Percentiles rank a stretch among this genome's conserved stretches.
phyloP scores from a whole-genome alignment of 2,888 invertebrate species.

The Rapana venosa region DNA sequence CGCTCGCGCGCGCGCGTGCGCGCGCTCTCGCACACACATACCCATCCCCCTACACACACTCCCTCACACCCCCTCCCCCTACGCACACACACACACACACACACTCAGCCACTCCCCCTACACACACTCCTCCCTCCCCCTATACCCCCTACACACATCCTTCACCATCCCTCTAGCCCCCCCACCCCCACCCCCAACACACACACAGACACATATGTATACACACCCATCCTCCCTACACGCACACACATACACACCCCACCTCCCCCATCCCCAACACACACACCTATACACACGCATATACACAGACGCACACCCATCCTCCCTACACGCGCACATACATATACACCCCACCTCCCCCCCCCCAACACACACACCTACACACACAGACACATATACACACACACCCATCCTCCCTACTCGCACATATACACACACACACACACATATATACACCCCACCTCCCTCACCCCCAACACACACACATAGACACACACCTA shows the following conservation, averaged over 20 bases:
- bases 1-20: background rate
- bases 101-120: no score
- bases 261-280: background rate
- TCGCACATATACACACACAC: constrained; percentile 26
- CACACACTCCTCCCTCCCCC: no score
- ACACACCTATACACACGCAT: background rate
- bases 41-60: no score
- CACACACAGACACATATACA: constrained; percentile 23
- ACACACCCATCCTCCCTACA: background rate
- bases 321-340: background rate
- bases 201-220: no score
- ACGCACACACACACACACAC: no score
- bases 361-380: background rate
- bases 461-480: background rate
- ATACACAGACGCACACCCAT: background rate
- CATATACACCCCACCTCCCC: no score
- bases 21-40: background rate
- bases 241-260: background rate
- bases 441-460: background rate
- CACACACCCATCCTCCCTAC: no score
- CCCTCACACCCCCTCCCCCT: no score
- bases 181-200: no score
- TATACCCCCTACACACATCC: no score
- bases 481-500: background rate
- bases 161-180: no score